A percentile compares a stretch with the other conserved stretches of the same genome.
Evolutionary conservation across 2,113 vertebrate genomes (phyloP).

Genomic region (Phalacrocorax aristotelis): DNA sequence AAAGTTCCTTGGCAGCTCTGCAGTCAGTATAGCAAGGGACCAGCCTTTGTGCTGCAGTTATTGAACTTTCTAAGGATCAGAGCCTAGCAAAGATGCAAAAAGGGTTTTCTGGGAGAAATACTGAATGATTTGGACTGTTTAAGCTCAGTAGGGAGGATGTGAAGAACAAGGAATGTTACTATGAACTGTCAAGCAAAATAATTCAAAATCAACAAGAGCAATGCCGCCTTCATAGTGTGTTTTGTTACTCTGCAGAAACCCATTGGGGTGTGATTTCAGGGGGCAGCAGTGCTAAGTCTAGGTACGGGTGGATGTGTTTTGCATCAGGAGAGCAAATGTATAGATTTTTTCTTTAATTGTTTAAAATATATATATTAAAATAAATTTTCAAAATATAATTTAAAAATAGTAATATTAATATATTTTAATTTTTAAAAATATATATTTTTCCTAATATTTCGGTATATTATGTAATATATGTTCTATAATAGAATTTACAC

Average conservation of each 20-base stretch:
- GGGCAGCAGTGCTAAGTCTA: neutral
- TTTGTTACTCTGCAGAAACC: neutral
- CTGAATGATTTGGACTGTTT: neutral
- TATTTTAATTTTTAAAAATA: too few species aligned
- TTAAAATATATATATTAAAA: too few species aligned
- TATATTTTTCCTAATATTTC: too few species aligned
- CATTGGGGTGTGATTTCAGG: neutral
- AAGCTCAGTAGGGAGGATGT: neutral
- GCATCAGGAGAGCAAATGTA: neutral
- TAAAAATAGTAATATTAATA: too few species aligned
- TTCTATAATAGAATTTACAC: too few species aligned
- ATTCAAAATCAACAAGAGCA: neutral
- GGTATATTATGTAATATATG: too few species aligned
- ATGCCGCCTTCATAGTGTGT: neutral
- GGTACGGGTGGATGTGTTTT: neutral
- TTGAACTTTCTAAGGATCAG: neutral
- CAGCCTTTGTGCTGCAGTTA: neutral
- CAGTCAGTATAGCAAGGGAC: neutral
- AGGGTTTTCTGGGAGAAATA: neutral
- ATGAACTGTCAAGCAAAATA: neutral
- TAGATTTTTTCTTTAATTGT: too few species aligned
- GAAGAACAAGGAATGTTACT: neutral
- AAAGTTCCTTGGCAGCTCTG: neutral
- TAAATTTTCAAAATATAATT: too few species aligned
- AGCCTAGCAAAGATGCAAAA: neutral